Conservation (phyloP, 2,797 vertebrate genomes). For the Cynodonichthys magdalenae region DNA sequence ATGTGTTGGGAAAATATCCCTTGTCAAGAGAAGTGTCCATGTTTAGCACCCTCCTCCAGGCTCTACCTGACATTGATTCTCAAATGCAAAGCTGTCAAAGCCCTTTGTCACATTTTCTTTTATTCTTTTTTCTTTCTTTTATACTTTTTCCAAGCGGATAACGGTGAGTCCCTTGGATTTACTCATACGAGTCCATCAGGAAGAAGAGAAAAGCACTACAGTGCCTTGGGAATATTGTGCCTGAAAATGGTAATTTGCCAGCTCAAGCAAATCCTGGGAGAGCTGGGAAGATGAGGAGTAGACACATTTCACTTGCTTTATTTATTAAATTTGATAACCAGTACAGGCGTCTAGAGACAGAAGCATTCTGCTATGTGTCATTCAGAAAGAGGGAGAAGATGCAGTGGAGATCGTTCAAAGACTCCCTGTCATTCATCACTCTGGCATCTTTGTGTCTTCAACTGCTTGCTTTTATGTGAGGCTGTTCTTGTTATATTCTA, state of each 20-base stretch:
- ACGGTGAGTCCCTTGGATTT: slow-evolving; percentile 74
- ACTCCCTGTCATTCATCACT: slow-evolving; percentile 58
- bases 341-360: slow-evolving; percentile 74
- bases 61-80: slow-evolving; percentile 48
- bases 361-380: slow-evolving; percentile 70
- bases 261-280: slow-evolving; percentile 77
- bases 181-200: slow-evolving; percentile 79
- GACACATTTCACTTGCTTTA: slow-evolving; percentile 82
- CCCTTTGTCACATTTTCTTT: slow-evolving; percentile 49
- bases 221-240: slow-evolving; percentile 70
- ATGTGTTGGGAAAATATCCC: slow-evolving; percentile 27
- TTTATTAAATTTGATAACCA: slow-evolving; percentile 85
- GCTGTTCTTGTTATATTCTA: slow-evolving; percentile 5
- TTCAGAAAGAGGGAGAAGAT: slow-evolving; percentile 51
- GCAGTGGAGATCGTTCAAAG: slow-evolving; percentile 61
- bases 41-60: slow-evolving; percentile 19
- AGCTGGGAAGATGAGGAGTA: slow-evolving; percentile 77
- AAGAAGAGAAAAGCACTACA: slow-evolving; percentile 70
- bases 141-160: slow-evolving; percentile 64
- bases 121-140: slow-evolving; percentile 29
- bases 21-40: slow-evolving; percentile 43
- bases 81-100: slow-evolving; percentile 67
- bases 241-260: slow-evolving; percentile 82
- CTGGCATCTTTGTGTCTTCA: slow-evolving; percentile 44
- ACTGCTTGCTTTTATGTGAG: slow-evolving; percentile 21